Conservation (phyloP, 1,140 invertebrate species). For the Atopsyche davidsoni region DNA sequence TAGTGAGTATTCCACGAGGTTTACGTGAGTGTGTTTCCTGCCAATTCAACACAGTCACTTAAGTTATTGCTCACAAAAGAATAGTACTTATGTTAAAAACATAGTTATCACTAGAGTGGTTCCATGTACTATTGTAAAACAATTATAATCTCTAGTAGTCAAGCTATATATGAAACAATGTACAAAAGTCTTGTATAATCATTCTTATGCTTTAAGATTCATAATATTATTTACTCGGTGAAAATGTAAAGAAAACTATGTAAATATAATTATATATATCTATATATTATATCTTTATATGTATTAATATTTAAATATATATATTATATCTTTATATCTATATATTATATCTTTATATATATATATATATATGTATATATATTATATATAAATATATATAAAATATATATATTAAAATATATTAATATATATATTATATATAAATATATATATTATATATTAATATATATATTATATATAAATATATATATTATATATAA, state of each 20-base stretch:
- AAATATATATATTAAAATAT: constrained; percentile 18
- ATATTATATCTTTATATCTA: no score
- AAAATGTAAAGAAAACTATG: constrained; percentile 30
- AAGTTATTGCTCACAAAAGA: constrained; percentile 22
- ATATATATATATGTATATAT: no score
- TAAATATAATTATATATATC: constrained; percentile 22
- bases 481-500: constrained; percentile 22
- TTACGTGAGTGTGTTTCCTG: constrained; percentile 14
- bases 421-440: no score
- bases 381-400: no score
- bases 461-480: not conserved
- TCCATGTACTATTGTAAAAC: constrained; percentile 29
- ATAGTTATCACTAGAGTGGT: constrained; percentile 28
- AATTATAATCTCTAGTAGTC: constrained; percentile 26
- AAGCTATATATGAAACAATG: constrained; percentile 30
- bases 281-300: no score
- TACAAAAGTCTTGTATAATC: constrained; percentile 31
- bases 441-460: no score
- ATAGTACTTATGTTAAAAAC: constrained; percentile 32
- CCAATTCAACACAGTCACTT: constrained; percentile 16
- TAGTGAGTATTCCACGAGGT: constrained; percentile 19
- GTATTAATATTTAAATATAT: no score
- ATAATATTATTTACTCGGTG: constrained; percentile 30
- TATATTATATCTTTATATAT: no score
- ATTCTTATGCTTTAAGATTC: constrained; percentile 28